A percentile compares a stretch with the other conserved stretches of the same genome.
Conservation (phyloP, 2,888 invertebrate species). For the Drosophila quasianomalipes region DNA sequence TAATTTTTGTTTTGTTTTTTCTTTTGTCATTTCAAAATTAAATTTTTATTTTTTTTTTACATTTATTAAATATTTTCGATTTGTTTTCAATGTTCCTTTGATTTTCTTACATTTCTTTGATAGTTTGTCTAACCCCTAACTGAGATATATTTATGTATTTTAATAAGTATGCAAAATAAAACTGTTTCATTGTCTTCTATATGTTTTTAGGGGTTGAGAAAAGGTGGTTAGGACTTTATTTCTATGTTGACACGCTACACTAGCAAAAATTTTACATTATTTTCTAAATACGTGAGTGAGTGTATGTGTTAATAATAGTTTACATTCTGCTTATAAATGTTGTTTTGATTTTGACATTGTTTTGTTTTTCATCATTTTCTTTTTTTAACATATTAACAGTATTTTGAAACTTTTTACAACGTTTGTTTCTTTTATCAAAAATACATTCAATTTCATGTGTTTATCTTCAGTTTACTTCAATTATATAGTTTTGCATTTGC, state of each 20-base stretch:
- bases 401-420: constrained; percentile 44
- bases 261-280: constrained; percentile 33
- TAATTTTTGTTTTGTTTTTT: not conserved
- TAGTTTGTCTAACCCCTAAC: constrained; percentile 29
- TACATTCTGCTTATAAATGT: constrained; percentile 20
- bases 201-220: constrained; percentile 1
- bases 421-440: constrained; percentile 60
- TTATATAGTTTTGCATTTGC: constrained; percentile 46
- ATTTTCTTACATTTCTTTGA: constrained; percentile 29
- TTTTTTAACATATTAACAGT: constrained; percentile 57
- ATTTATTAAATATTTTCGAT: constrained; percentile 9
- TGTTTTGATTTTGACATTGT: constrained; percentile 22
- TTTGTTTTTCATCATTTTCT: constrained; percentile 5
- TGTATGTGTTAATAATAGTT: constrained; percentile 29
- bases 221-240: constrained; percentile 21
- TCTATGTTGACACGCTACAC: constrained; percentile 27
- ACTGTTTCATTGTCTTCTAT: constrained; percentile 13
- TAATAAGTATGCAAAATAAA: constrained; percentile 17
- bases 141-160: constrained; percentile 21
- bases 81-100: constrained; percentile 19
- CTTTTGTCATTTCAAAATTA: constrained; percentile 21
- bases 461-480: constrained; percentile 50
- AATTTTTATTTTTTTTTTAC: constrained; percentile 4
- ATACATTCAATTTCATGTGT: constrained; percentile 55
- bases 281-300: constrained; percentile 40